Base-by-base conservation (phyloP, 2,888 invertebrate genomes). In the Ernsta delagoae region DNA sequence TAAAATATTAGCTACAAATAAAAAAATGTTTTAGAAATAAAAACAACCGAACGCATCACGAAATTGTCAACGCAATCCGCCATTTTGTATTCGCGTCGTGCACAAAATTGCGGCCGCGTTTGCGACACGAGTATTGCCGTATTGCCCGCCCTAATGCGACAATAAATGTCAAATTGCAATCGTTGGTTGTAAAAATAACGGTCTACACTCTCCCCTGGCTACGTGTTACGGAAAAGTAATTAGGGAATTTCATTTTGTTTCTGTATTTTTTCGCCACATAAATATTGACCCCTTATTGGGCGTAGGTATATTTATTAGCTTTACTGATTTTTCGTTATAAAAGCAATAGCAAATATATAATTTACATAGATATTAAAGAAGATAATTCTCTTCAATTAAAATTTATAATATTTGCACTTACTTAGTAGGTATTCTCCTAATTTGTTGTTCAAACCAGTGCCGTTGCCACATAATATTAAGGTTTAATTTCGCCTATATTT, bases 141-240 rank as follows among this genome's bases (percentile, higher is more conserved):
- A 60, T 45, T 60, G 85, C 82, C 79, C 80, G 78, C 81, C 82
- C 83, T 87, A 90, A 89, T 89, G 89, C 81, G 79, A 85, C 85
- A 83, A 89, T 90, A 89, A 90, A 88, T 85, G 89, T 90, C 89
- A 89, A 91, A 90, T 85, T 80, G 88, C 83, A 86, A 88, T 88
- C 83, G 90, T 85, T 85, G 84, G 82, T 84, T 86, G 86, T 86
- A 88, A 89, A 90, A 92, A 88, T 86, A 89, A 90, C 88, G 88
- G 85, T 80, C 82, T 80, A 83, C 80, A 81, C 72, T 85, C 84
- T 77, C 76, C 77, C 76, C 39, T 11, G 77, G 72, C 70, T 84
- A 90, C 90, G 90, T 90, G 90, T 85, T 83, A 74, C 70, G 90
- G 81, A 80, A 78, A 74, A 77, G 87, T 88, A 91, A 91, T 91